Percentiles rank a stretch among this genome's conserved stretches.
Evolutionary conservation across 2,888 invertebrate species (phyloP).

Genomic region (Thymelicus sylvestris): DNA sequence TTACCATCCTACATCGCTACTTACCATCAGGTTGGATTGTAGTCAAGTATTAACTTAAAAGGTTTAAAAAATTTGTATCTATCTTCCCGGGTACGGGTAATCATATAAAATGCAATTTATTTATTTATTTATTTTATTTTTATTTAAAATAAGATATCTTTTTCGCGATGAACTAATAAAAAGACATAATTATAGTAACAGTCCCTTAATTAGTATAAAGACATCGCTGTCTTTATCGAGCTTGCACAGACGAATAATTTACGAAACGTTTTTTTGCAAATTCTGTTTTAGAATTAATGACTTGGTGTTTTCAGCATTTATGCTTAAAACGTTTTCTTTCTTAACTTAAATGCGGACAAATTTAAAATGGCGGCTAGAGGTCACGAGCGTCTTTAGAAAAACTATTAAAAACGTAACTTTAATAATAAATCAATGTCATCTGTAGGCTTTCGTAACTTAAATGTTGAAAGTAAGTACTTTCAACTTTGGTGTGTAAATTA

Average conservation of each 20-base stretch:
- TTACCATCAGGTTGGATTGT: too few species aligned
- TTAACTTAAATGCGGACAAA: conserved; percentile 18
- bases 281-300: conserved; percentile 49
- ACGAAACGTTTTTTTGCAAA: conserved; percentile 51
- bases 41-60: too few species aligned
- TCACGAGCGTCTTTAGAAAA: background rate
- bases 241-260: conserved; percentile 46
- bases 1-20: too few species aligned
- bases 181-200: background rate
- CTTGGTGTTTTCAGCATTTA: conserved; percentile 19
- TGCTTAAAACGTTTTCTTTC: conserved; percentile 36
- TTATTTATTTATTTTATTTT: too few species aligned
- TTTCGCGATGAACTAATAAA: too few species aligned
- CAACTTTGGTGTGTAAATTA: conserved; percentile 1
- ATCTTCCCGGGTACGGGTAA: too few species aligned
- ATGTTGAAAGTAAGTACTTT: background rate
- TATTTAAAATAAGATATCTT: too few species aligned
- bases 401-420: conserved; percentile 18
- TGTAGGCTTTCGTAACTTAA: background rate
- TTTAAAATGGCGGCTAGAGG: conserved; percentile 15
- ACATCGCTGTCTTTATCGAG: conserved; percentile 41
- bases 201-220: background rate
- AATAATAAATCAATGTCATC: conserved; percentile 6
- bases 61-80: too few species aligned
- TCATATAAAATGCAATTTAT: too few species aligned